Evolutionary conservation across 2,113 vertebrate genomes (phyloP).

Genomic region (Synchiropus splendidus): DNA sequence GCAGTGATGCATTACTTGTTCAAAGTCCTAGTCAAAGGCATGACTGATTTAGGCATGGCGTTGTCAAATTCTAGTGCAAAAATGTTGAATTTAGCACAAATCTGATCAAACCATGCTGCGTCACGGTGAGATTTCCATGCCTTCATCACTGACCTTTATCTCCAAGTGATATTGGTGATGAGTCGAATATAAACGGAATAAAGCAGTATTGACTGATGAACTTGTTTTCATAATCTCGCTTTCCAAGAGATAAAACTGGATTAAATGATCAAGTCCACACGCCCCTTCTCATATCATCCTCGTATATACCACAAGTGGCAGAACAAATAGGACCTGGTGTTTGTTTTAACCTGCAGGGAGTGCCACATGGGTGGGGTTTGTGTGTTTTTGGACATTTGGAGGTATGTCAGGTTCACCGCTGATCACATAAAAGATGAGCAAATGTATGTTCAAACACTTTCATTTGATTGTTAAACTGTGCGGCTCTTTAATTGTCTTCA

Average conservation of each 20-base stretch:
- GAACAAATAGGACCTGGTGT: conserved; percentile 22
- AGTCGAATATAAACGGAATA: too few relatives aligned
- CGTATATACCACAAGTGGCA: not conserved
- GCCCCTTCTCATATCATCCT: too few relatives aligned
- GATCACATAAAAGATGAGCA: conserved; percentile 5
- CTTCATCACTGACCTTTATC: too few relatives aligned
- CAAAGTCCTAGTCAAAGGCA: too few relatives aligned
- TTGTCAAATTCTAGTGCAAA: too few relatives aligned
- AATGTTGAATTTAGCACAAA: too few relatives aligned
- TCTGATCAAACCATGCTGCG: conserved; percentile 6
- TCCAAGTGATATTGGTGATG: too few relatives aligned
- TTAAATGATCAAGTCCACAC: not conserved
- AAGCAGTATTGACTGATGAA: too few relatives aligned
- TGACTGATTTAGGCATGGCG: too few relatives aligned
- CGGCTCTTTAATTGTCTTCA: conserved; percentile 1
- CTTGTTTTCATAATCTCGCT: not conserved
- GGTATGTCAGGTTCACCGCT: not conserved
- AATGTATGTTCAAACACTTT: conserved; percentile 19
- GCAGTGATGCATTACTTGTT: too few relatives aligned
- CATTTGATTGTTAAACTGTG: conserved; percentile 13
- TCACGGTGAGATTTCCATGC: not conserved
- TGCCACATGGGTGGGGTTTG: conserved; percentile 19
- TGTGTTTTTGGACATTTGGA: not conserved
- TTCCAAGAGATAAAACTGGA: conserved; percentile 1
- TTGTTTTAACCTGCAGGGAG: conserved; percentile 29